Base-by-base conservation (phyloP, 2,113 vertebrate genomes). In the Gnathonemus longibarbis region DNA sequence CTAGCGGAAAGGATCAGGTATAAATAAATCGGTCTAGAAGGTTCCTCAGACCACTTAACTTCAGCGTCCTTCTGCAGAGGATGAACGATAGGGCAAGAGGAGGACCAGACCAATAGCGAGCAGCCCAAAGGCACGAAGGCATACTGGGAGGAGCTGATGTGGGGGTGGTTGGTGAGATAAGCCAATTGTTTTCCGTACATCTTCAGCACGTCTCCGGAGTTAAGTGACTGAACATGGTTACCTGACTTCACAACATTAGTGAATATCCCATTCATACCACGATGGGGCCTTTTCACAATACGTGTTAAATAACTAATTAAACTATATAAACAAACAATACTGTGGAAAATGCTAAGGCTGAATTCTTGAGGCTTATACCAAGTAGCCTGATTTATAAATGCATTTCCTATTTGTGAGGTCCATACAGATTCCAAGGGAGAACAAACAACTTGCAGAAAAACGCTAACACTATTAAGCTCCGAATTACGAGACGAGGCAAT, bases 21-120 rank as follows among this genome's bases (percentile, higher is more conserved):
- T 90, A 91, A 90, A 91, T 90, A 89, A 91, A 91, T 89, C 91
- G 24, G 24, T 13, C 49, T 1, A 48, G 49, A 58, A 74, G 89
- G 45, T 49, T 15, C 27, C 48, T 3, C 13, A 48, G 49, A 35
- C 85, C 8, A 27, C 27, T 17, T 90, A 49, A 52, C 7, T 42
- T 87, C 27, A 31, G 21, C 8, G 53, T 1, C 48, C 84, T 86
- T 49, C 84, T 13, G 48, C 45, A 70, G 46, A 89, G 46, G 27
- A 31, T n/a, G n/a, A 62, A n/a, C 24, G 24, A 27, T 2, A 24
- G 8, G 24, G 24, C 24, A 62, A 8, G 21, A 66, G 21, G n/a
- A 9, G 58, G 58, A 62, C 7, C 24, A 62, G 2, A 62, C 24
- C 58, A n/a, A 8, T 0, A n/a, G 56, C 56, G 9, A 24, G 58